Evolutionary conservation across 2,113 vertebrate species (phyloP).

Genomic region (Phaetusa simplex): DNA sequence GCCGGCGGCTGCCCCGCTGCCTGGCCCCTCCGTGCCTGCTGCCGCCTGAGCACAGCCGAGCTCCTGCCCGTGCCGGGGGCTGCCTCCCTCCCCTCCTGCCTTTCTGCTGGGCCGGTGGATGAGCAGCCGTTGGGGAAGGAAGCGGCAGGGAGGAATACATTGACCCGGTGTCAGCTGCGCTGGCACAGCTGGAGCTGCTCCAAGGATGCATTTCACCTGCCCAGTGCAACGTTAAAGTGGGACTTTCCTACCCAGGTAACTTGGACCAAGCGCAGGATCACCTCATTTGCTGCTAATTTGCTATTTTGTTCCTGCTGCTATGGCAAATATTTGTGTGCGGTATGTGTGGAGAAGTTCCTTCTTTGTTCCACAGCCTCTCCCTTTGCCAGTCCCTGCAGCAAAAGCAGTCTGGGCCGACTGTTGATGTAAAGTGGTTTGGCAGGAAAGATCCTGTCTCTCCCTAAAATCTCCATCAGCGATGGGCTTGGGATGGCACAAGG

Average conservation of each 20-base stretch:
- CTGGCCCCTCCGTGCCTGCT: conserved; percentile 34
- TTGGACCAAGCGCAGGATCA: background rate
- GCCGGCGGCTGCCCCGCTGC: background rate
- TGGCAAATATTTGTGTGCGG: conserved; percentile 60
- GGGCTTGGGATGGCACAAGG: background rate
- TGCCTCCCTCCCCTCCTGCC: background rate
- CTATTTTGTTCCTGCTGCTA: conserved; percentile 51
- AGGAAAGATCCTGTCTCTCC: background rate
- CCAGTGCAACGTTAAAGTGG: background rate
- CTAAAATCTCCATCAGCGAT: background rate
- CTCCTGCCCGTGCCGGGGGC: background rate
- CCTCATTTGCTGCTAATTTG: conserved; percentile 49
- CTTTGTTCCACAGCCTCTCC: conserved; percentile 52
- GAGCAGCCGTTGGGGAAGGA: conserved; percentile 35
- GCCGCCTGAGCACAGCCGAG: background rate
- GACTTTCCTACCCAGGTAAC: conserved; percentile 37
- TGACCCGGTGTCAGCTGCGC: background rate
- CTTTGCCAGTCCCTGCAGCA: conserved; percentile 50
- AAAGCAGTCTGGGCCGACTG: conserved; percentile 27
- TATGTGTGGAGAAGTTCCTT: conserved; percentile 39
- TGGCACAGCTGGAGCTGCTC: background rate
- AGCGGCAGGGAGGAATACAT: background rate
- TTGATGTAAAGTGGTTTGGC: conserved; percentile 43
- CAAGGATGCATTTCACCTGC: conserved; percentile 17
- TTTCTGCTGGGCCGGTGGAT: background rate